A percentile compares a stretch with the other conserved stretches of the same genome.
Evolutionary conservation across 1,140 invertebrate genomes (phyloP).

Genomic region (Popillia japonica): DNA sequence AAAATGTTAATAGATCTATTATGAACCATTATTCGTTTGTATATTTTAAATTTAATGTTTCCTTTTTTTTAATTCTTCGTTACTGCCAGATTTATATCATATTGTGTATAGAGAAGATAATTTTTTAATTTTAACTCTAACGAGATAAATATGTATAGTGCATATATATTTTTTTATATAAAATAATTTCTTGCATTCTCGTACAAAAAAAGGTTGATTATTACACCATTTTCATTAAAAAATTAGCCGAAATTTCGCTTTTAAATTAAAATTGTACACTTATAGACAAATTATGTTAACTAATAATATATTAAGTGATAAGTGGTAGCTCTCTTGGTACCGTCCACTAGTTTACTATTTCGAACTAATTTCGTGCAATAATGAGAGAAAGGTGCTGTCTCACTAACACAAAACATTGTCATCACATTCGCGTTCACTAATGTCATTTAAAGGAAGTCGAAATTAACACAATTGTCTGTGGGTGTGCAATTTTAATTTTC

Average conservation of each 20-base stretch:
- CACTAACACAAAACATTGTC: slow-evolving; percentile 14
- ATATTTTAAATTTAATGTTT: neutral
- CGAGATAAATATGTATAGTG: neutral
- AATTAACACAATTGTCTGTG: too few relatives aligned
- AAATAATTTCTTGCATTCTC: neutral
- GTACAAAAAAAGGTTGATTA: neutral
- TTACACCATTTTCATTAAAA: neutral
- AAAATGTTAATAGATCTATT: too few relatives aligned
- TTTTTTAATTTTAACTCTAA: neutral
- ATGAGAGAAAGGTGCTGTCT: slow-evolving; percentile 12
- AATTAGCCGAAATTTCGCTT: too few relatives aligned
- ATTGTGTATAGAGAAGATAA: neutral
- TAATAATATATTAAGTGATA: too few relatives aligned
- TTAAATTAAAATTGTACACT: neutral
- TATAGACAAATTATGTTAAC: too few relatives aligned
- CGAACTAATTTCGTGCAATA: neutral
- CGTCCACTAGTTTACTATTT: neutral
- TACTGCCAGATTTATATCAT: slow-evolving; percentile 13
- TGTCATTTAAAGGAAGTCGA: too few relatives aligned
- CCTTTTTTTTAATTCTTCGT: neutral
- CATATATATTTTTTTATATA: slow-evolving; percentile 1
- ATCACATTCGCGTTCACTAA: too few relatives aligned
- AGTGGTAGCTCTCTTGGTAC: too few relatives aligned
- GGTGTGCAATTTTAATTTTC: too few relatives aligned
- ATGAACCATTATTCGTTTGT: too few relatives aligned